Base-by-base conservation (phyloP, 2,797 vertebrate species). In the Clarias platycephalus region DNA sequence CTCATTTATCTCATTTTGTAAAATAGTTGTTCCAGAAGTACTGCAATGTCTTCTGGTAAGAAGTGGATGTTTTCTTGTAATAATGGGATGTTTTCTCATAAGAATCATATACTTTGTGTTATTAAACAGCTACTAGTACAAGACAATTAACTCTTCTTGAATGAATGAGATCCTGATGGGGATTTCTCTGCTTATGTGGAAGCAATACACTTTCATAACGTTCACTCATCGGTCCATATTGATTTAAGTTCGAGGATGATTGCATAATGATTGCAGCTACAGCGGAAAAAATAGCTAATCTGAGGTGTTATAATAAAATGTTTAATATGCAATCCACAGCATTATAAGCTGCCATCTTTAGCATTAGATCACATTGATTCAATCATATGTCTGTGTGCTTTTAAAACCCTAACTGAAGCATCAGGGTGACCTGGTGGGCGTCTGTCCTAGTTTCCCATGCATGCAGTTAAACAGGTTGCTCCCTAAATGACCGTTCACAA, bases 401-500 rank as follows among this genome's bases (percentile, higher is more conserved):
- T 63, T 15, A 20, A 8, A 60, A 60, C 26, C 6, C n/a, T 20
- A 44, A 28, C 22, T 20, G 77, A 44, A 79, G 77, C 10, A n/a
- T 64, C 60, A 79, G 24, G 60, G 58, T 63, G 37, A 64, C 77
- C 60, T 3, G 58, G 5, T 12, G 1, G 22, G 13, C 0, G 22
- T n/a, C 13, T 62, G 57, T 78, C 22, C 76, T 78, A n/a, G 31
- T 40, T 78, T 78, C 37, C 75, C 22, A n/a, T 60, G 20, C 22
- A 4, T 57, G 1, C 26, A 31, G 53, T 58, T 34, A 34, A 58
- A 58, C 74, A 76, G 55, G 20, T 40, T 63, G 58, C n/a, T 63
- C 58, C 31, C 31, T 40, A 62, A 37, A 78, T 16, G 10, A 60
- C 22, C 22, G 9, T 40, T 40, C 31, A 44, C 55, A 55, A 58